Evolutionary conservation across 1,140 invertebrate species (phyloP), one percentile per base, ranked within the genome.

Genomic region (Brachionus sp.): DNA sequence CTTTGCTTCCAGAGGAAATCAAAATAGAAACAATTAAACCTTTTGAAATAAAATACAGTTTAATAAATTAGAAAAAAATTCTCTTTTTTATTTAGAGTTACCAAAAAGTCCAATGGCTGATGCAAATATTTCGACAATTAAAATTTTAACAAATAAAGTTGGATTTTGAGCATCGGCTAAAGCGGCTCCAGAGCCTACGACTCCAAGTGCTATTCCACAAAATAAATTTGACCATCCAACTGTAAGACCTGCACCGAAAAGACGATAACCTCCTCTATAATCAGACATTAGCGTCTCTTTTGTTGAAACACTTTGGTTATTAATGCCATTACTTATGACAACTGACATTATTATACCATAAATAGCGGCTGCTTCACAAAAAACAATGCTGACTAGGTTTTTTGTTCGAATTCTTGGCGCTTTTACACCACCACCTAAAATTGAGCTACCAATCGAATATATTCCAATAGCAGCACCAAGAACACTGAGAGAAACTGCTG

Each of bases 291-390:
- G 5, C 3, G 70, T 53, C 25, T 33, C 77, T 33, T 80, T 13
- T 19, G 50, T 42, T 42, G 10, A 25, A 6, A 23, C 12, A 19
- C 16, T 62, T 62, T 62, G 46, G 37, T 57, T 62, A 29, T 93
- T 92, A 84, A 96, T 89, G 86, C 93, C 91, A 85, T 94, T 95
- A 77, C 94, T 94, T 44, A 98, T 91, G 35, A 98, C 95, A 87
- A 98, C 98, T 35, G 96, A 95, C 86, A 96, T 96, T 87, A 98
- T 98, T 25, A 98, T 92, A n/a, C 96, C 96, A 89, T 98, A 98
- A 89, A 98, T 98, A 77, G 96, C 96, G 0, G 98, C 96, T 86
- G 96, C 64, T 50, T 83, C 80, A 50, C 64, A 83, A 19, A 83
- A 83, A 16, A 83, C 80, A 13, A 83, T 96, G 75, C 95, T 98